Conservation (phyloP, 2,113 vertebrate genomes). For the Terrapene triunguis region DNA sequence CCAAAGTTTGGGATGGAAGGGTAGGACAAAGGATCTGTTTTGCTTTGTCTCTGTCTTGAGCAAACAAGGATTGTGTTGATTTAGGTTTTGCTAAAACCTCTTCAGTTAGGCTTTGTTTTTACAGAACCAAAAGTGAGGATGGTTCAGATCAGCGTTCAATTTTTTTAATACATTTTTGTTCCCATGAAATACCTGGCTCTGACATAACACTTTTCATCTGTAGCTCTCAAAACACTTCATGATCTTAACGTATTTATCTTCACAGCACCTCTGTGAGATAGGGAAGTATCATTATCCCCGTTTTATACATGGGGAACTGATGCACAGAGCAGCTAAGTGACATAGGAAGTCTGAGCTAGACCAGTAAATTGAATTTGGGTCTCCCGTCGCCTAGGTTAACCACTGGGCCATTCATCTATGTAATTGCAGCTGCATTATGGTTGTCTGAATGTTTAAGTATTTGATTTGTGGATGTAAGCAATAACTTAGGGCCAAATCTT, state of each 20-base stretch:
- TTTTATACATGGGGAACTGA: not conserved
- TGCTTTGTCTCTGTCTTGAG: not conserved
- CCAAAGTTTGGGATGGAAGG: not conserved
- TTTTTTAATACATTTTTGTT: not conserved
- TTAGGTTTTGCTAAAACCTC: not conserved
- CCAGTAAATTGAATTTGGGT: not conserved
- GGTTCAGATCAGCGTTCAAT: not conserved
- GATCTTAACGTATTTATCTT: not conserved
- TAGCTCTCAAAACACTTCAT: not conserved
- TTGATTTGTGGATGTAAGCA: not conserved
- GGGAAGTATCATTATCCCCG: too few species aligned
- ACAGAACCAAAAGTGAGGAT: not conserved
- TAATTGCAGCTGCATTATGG: not conserved
- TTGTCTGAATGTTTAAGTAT: not conserved
- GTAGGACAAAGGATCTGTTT: fast-evolving
- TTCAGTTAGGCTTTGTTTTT: not conserved
- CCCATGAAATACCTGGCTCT: not conserved
- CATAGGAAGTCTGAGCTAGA: not conserved
- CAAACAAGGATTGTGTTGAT: not conserved
- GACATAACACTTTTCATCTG: not conserved
- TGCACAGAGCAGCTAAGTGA: not conserved
- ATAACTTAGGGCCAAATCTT: not conserved
- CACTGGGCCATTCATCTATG: not conserved
- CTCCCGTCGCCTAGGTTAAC: not conserved
- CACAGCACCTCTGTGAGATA: too few species aligned